phyloP scores from a whole-genome alignment of 2,888 invertebrate species.

The Opisthograptis luteolata region DNA sequence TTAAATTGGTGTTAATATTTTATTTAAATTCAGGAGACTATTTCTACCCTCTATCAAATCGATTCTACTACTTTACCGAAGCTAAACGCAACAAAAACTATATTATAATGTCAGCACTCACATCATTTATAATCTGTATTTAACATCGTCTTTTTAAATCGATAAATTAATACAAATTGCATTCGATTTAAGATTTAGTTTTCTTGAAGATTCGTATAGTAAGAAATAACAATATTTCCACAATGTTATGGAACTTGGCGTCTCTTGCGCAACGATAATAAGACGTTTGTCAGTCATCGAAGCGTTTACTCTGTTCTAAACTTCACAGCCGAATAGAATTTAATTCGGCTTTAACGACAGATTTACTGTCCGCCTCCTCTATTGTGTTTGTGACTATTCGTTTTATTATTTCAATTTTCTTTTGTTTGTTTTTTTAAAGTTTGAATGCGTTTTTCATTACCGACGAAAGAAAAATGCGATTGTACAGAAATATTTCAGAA shows the following conservation, averaged over 20 bases:
- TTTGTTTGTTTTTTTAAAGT: conserved; percentile 51
- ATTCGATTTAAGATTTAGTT: no score
- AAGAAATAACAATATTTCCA: no score
- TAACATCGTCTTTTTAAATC: no score
- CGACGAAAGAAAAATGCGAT: conserved; percentile 28
- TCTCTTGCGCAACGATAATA: conserved; percentile 54
- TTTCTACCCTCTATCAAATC: no score
- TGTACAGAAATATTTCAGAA: conserved; percentile 16
- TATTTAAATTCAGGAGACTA: no score
- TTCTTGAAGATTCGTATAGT: no score
- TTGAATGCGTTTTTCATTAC: conserved; percentile 25
- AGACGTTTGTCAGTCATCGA: conserved; percentile 61
- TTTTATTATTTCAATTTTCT: conserved; percentile 60
- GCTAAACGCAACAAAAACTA: no score
- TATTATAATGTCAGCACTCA: no score
- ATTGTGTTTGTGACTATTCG: conserved; percentile 64
- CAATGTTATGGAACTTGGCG: no score
- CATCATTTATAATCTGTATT: no score
- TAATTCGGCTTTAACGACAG: conserved; percentile 63
- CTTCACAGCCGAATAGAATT: conserved; percentile 59
- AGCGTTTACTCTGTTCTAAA: conserved; percentile 54
- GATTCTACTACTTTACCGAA: no score
- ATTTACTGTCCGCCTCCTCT: conserved; percentile 61
- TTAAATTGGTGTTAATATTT: not conserved
- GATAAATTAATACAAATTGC: no score